Evolutionary conservation across 1,140 invertebrate species (phyloP), one percentile per base, ranked within the genome.

Genomic region (Polyergus mexicanus): DNA sequence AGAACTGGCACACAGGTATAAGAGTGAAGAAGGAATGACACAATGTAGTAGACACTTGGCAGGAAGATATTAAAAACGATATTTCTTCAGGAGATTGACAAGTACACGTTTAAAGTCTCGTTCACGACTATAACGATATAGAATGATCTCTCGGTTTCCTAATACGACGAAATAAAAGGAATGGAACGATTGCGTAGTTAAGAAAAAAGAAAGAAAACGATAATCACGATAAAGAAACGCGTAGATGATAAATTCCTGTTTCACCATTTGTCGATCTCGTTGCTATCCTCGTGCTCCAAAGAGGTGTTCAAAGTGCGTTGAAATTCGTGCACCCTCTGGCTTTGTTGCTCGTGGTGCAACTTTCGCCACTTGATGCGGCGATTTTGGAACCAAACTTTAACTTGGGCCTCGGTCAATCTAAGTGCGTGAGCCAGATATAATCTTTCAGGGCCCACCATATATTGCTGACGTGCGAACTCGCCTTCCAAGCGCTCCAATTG

Each of bases 361-460:
- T 99, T 99, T 28, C 98, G 96, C 98, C 98, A 99, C 96, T 99
- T 99, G 86, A 99, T 99, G 41, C 99, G 96, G 32, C 99, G 96
- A 94, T 99, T 99, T 95, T 99, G 99, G 93, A 99, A 99, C 98
- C 99, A 99, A 1, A 99, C 98, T 95, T 99, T 99, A 0, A 99
- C 98, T 96, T 98, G 96, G 5, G 98, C 98, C 94, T 99, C 98
- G 0, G 98, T 98, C 1, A 99, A 95, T 84, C 98, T 97, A 1
- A 99, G 95, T 0, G 97, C 97, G 90, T 98, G 97, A 0, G 98
- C 98, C 56, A 99, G 95, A 91, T 99, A 98, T 0, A 98, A 95
- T 87, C 99, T 95, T 94, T 99, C 98, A 0, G 98, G 98, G 0
- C 98, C 98, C 4, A 98, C 98, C 98, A 99, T 98, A 94, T 99